phyloP scores from a whole-genome alignment of 1,140 invertebrate genomes.

The Eubasilissa regina region DNA sequence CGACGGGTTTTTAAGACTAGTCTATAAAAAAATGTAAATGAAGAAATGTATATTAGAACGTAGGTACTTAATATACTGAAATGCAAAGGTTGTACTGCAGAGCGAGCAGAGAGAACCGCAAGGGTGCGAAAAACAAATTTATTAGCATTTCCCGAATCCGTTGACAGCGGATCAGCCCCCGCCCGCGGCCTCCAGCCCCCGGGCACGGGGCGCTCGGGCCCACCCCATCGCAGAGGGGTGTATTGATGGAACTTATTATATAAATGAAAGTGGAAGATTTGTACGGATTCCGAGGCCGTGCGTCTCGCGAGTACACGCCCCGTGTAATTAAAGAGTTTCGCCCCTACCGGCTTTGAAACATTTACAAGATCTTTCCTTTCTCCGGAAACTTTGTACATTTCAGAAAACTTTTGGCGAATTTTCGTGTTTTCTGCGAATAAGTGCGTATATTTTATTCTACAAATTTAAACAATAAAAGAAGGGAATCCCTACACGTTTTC shows the following conservation, averaged over 20 bases:
- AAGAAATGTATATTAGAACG: too few relatives aligned
- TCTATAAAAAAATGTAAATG: too few relatives aligned
- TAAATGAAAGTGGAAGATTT: conserved; percentile 44
- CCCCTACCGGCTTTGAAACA: conserved; percentile 27
- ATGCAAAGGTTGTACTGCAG: too few relatives aligned
- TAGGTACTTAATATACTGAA: too few relatives aligned
- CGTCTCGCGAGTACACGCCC: conserved; percentile 10
- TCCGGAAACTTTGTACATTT: conserved; percentile 30
- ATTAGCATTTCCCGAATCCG: conserved; percentile 34
- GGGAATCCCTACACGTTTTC: conserved; percentile 1
- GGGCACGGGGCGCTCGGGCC: too few relatives aligned
- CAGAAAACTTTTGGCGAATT: conserved; percentile 24
- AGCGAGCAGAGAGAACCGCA: background rate
- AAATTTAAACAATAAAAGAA: conserved; percentile 13
- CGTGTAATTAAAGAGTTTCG: conserved; percentile 28
- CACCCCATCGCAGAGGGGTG: conserved; percentile 7
- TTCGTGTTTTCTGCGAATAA: conserved; percentile 19
- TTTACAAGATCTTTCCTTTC: conserved; percentile 28
- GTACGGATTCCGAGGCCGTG: conserved; percentile 10
- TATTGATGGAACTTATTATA: conserved; percentile 43
- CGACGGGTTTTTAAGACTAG: too few relatives aligned
- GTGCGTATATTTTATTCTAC: conserved; percentile 15
- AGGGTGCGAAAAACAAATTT: conserved; percentile 26
- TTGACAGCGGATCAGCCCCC: conserved; percentile 36
- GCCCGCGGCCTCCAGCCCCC: too few relatives aligned